Evolutionary conservation across 2,888 invertebrate species (phyloP), one percentile per base, ranked within the genome.

Genomic region (Polydrusus tereticollis): DNA sequence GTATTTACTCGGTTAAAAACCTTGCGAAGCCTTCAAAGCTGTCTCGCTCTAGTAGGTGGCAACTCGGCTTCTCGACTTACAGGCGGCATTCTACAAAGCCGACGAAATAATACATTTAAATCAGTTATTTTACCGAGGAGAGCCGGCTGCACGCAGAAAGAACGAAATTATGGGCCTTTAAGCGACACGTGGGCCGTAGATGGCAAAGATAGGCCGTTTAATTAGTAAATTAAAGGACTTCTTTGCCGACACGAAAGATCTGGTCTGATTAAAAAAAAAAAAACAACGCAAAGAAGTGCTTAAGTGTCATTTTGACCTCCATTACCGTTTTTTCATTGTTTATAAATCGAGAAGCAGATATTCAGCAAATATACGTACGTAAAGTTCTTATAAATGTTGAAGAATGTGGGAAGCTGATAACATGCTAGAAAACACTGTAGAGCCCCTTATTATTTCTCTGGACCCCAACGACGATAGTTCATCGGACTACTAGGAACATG

Each of bases 191-290:
- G 59, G 59, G 59, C 41, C 41, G 59, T 59, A 59, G 59, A 59
- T 59, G 59, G 59, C 23, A 59, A 59, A 14, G 59, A 59, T 59
- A 59, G 38, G 59, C 33, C 59, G 59, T 59, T 59, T 59, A 59
- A 59, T 59, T 59, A 59, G 59, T 38, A 41, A 59, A 59, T 59
- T 59, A 59, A 59, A 59, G 59, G 59, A 21, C 59, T 59, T 29
- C 50, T 55, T 55, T 55, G 52, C 52, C 52, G 52, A 55, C 52
- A 55, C 52, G 52, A 29, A 10, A 26, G 52, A 55, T 55, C 52
- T 55, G 52, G 52, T 33, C 16, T 29, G 29, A 29, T 55, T 55
- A 47, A 21, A 2, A 45, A 55, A 52, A 55, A 55, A 47, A 47
- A 47, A 21, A 47, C 21, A 21, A 50, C 26, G 50, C 50, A 21